Evolutionary conservation across 1,140 invertebrate genomes (phyloP).

Genomic region (Watersipora subatra): DNA sequence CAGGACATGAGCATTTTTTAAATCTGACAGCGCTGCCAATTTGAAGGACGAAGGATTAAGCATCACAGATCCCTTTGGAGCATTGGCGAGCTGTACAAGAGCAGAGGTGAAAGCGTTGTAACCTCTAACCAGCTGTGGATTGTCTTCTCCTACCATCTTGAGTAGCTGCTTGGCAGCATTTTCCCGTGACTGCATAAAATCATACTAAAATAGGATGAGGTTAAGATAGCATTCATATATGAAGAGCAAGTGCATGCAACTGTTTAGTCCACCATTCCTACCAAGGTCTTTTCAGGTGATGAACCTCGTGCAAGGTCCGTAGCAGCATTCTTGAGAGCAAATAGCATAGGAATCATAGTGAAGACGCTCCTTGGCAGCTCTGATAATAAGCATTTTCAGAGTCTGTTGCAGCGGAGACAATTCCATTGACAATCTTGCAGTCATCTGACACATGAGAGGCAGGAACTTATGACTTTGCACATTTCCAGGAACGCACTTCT

Average conservation of each 20-base stretch:
- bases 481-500: neutral
- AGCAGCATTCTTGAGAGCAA: slow-evolving; percentile 59
- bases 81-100: neutral
- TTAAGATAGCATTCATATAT: too few species aligned
- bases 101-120: neutral
- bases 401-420: neutral
- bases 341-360: slow-evolving; percentile 65
- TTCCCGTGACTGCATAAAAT: neutral
- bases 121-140: neutral
- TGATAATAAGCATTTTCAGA: slow-evolving; percentile 37
- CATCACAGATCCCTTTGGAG: neutral
- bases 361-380: slow-evolving; percentile 64
- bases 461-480: slow-evolving; percentile 65
- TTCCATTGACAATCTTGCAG: slow-evolving; percentile 53
- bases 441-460: slow-evolving; percentile 67
- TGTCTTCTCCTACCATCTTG: neutral
- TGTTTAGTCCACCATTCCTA: too few species aligned
- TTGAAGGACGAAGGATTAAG: neutral
- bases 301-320: too few species aligned
- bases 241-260: too few species aligned
- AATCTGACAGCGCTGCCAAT: neutral
- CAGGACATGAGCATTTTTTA: neutral
- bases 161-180: neutral
- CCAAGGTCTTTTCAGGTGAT: too few species aligned
- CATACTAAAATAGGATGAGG: too few species aligned